Percentiles rank a stretch among this genome's conserved stretches.
phyloP scores from a whole-genome alignment of 2,113 vertebrate species.

The Hystrix cristata region DNA sequence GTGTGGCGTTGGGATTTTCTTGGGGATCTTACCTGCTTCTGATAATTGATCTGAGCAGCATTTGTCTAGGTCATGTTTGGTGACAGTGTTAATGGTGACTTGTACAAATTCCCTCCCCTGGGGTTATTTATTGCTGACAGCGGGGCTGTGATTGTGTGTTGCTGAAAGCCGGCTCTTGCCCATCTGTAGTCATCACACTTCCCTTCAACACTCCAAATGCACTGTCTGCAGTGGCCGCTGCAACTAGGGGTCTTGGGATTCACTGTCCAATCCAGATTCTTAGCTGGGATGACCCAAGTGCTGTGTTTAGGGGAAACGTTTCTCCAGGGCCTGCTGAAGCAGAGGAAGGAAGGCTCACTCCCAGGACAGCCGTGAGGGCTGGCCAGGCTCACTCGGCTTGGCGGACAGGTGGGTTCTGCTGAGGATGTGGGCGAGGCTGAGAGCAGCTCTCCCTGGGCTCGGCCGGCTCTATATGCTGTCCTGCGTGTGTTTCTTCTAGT shows the following conservation, averaged over 20 bases:
- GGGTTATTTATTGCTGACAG: background rate
- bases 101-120: background rate
- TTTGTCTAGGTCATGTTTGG: background rate
- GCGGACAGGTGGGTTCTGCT: background rate
- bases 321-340: background rate
- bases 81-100: background rate
- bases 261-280: background rate
- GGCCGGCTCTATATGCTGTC: background rate
- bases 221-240: background rate
- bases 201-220: background rate
- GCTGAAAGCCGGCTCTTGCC: background rate
- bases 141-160: background rate
- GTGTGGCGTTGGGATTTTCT: background rate
- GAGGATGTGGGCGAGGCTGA: background rate
- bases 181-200: background rate
- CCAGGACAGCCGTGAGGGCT: background rate
- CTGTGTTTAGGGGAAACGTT: background rate
- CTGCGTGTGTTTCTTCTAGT: background rate
- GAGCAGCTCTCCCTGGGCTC: background rate
- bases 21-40: background rate
- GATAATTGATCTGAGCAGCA: background rate
- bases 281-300: background rate
- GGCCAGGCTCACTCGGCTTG: rapidly evolving
- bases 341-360: background rate
- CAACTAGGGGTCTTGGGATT: background rate